phyloP scores from a whole-genome alignment of 2,888 invertebrate genomes.

The Unio delphinus region DNA sequence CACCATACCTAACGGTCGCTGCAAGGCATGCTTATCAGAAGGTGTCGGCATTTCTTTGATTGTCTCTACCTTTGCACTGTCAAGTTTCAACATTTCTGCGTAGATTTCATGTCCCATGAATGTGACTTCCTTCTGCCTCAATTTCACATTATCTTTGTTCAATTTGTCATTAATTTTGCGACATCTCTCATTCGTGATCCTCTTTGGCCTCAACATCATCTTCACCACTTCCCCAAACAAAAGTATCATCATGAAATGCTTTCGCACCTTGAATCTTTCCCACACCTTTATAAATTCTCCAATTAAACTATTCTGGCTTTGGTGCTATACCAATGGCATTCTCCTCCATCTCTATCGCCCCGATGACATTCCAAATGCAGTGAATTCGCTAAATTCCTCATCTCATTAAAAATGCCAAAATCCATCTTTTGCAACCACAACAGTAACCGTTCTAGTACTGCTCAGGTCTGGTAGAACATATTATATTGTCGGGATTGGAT shows the following conservation, averaged over 20 bases:
- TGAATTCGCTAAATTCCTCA: constrained; percentile 18
- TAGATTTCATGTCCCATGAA: background rate
- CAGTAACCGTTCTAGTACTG: constrained; percentile 3
- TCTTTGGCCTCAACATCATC: too few relatives aligned
- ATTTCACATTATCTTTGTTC: constrained; percentile 19
- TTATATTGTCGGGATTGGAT: constrained; percentile 11
- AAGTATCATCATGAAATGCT: too few relatives aligned
- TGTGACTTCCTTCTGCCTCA: constrained; percentile 4
- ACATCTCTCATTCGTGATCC: too few relatives aligned
- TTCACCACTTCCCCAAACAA: too few relatives aligned
- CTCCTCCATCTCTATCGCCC: too few relatives aligned
- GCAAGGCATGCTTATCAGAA: constrained; percentile 15
- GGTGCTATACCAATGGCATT: too few relatives aligned
- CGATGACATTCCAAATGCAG: constrained; percentile 26
- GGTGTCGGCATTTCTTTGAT: constrained; percentile 8
- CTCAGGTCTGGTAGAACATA: constrained; percentile 12
- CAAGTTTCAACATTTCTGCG: too few relatives aligned
- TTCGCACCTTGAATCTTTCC: too few relatives aligned
- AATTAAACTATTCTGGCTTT: too few relatives aligned
- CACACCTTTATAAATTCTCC: constrained; percentile 20
- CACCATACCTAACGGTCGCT: constrained; percentile 21
- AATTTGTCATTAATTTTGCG: too few relatives aligned
- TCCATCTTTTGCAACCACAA: constrained; percentile 16
- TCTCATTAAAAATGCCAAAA: constrained; percentile 26
- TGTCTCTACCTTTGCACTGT: too few relatives aligned